Conservation (phyloP, 1,140 invertebrate genomes). For the Leptinotarsa texana region DNA sequence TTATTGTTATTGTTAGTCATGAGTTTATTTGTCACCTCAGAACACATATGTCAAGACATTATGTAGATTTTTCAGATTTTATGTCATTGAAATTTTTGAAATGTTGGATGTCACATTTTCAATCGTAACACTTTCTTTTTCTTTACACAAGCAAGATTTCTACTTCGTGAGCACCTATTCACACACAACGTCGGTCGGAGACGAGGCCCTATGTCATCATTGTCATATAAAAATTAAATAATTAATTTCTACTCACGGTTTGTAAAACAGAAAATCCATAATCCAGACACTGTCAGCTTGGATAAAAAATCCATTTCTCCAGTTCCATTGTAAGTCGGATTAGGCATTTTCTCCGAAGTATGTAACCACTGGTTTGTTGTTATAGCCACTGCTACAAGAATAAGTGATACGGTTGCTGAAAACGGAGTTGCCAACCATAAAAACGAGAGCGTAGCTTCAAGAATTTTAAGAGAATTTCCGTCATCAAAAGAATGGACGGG, state of each 20-base stretch:
- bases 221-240: background rate
- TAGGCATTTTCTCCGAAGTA: constrained; percentile 71
- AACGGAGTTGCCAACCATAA: constrained; percentile 69
- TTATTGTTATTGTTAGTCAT: too few species aligned
- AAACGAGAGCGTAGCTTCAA: constrained; percentile 63
- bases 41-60: too few species aligned
- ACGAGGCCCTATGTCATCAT: too few species aligned
- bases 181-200: background rate
- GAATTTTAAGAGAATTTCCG: constrained; percentile 8
- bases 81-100: too few species aligned
- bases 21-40: too few species aligned
- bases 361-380: constrained; percentile 73
- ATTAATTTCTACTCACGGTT: constrained; percentile 64
- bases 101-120: too few species aligned
- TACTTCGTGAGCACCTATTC: background rate
- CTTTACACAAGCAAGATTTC: background rate
- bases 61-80: too few species aligned
- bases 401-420: constrained; percentile 65
- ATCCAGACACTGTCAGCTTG: constrained; percentile 70
- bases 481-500: too few species aligned
- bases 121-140: background rate
- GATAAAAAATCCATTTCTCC: constrained; percentile 66
- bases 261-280: constrained; percentile 72
- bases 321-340: constrained; percentile 67
- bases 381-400: constrained; percentile 67